Percentiles rank a stretch among this genome's conserved stretches.
Evolutionary conservation across 2,797 vertebrate species (phyloP).

Genomic region (Sebastiscus albofasciatus): DNA sequence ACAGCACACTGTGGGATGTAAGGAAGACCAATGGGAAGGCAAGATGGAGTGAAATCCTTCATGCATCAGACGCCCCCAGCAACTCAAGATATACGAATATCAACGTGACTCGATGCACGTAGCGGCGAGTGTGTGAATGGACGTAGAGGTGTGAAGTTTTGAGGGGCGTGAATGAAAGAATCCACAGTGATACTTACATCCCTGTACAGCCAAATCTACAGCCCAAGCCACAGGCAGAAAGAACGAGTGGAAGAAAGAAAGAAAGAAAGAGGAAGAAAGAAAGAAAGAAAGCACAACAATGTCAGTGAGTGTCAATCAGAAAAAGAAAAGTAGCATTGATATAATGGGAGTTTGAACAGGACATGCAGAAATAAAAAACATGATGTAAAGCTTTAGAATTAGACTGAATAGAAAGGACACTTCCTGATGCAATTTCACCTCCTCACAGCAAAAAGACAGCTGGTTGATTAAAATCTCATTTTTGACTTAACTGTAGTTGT

Average conservation of each 20-base stretch:
- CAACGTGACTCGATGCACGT: constrained; percentile 8
- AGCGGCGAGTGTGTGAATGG: neutral
- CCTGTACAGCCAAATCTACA: constrained; percentile 99
- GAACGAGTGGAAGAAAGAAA: constrained; percentile 88
- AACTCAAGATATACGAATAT: constrained; percentile 43
- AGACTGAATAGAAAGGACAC: constrained; percentile 52
- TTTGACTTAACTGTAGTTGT: neutral
- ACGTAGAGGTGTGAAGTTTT: constrained; percentile 19
- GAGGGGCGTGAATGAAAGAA: constrained; percentile 52
- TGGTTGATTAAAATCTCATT: neutral
- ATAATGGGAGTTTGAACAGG: constrained; percentile 81
- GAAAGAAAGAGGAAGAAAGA: constrained; percentile 88
- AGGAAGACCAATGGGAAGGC: neutral
- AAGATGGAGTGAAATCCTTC: constrained; percentile 25
- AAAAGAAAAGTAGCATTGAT: constrained; percentile 89
- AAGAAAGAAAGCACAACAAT: constrained; percentile 97
- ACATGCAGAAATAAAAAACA: constrained; percentile 84
- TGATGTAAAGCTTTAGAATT: constrained; percentile 41
- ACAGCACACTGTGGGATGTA: constrained; percentile 22
- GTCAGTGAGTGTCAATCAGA: constrained; percentile 98
- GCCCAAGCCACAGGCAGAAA: constrained; percentile 98
- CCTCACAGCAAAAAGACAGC: neutral
- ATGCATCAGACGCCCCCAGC: constrained; percentile 50
- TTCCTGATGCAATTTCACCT: constrained; percentile 1
- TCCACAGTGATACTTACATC: constrained; percentile 99